A percentile compares a stretch with the other conserved stretches of the same genome.
These are phyloP conservation scores for Caenorhabditis elegans DNA, from an alignment of 1,140 invertebrate species.

Conservation along the genomic window WBcel235 BX284603.4:10146001-10146500, in stretches of 20 bases:
- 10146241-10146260: conserved; percentile 96
- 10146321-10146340: no score
- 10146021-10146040: conserved; percentile 95
- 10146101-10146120: conserved; percentile 99
- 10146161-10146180: conserved; percentile 98
- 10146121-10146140: conserved; percentile 97
- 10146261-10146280: conserved; percentile 94
- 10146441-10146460: conserved; percentile 88
- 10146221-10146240: conserved; percentile 93
- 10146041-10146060: conserved; percentile 83
- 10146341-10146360: conserved; percentile 93
- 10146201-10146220: conserved; percentile 99
- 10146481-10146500: conserved; percentile 90
- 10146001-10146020: conserved; percentile 81
- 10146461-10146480: conserved; percentile 77
- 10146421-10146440: conserved; percentile 98
- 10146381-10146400: conserved; percentile 98
- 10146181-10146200: conserved; percentile 98
- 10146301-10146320: no score
- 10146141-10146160: conserved; percentile 91
- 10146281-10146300: conserved; percentile 73
- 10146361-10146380: conserved; percentile 88
- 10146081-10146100: conserved; percentile 94
- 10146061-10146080: conserved; percentile 85
- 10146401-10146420: conserved; percentile 98